Evolutionary conservation across 1,140 invertebrate species (phyloP).

Genomic region (Phymorhynchus buccinoides): DNA sequence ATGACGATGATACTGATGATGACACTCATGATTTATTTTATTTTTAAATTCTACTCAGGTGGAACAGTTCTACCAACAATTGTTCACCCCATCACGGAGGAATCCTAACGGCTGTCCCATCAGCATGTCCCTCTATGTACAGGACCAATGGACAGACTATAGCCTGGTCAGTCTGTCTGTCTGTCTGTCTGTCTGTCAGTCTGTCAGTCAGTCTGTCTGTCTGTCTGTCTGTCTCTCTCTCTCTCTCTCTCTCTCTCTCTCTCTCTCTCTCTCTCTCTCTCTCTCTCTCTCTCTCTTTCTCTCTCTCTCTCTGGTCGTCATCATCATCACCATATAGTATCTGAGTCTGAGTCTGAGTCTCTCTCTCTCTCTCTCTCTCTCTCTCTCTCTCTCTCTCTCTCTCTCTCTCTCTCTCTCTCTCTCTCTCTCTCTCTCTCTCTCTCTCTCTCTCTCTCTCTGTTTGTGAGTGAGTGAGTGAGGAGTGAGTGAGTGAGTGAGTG

Average conservation of each 20-base stretch:
- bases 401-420: too few relatives aligned
- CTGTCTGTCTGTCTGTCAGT: too few relatives aligned
- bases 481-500: not conserved
- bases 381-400: too few relatives aligned
- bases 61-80: slow-evolving; percentile 47
- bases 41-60: too few relatives aligned
- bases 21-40: not conserved
- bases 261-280: too few relatives aligned
- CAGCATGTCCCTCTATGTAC: slow-evolving; percentile 85
- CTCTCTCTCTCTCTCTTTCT: not conserved
- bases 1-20: not conserved
- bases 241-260: too few relatives aligned
- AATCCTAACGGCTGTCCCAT: slow-evolving; percentile 90
- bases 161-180: slow-evolving; percentile 76
- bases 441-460: not conserved
- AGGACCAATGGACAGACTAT: slow-evolving; percentile 88
- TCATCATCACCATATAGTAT: not conserved
- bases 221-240: too few relatives aligned
- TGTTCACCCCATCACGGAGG: slow-evolving; percentile 74
- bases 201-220: too few relatives aligned
- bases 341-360: too few relatives aligned
- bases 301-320: not conserved
- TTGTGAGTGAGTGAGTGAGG: not conserved
- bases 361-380: too few relatives aligned
- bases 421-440: not conserved